Conservation (phyloP, 1,140 invertebrate species). For the Asobara japonica region DNA sequence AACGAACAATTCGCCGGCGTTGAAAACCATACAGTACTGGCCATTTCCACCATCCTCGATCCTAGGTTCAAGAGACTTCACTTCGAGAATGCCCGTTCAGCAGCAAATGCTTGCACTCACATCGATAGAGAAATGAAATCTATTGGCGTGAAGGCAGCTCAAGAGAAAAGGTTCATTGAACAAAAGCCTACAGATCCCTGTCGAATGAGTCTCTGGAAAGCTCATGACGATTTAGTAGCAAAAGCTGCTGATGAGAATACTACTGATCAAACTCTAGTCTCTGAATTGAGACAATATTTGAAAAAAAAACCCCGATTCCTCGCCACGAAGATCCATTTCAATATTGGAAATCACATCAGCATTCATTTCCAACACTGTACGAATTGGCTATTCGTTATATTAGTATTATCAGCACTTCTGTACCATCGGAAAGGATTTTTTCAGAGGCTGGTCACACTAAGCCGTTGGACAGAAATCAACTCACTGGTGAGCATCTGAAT, state of each 20-base stretch:
- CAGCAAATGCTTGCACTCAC: background rate
- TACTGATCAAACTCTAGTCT: too few species aligned
- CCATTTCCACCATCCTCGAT: constrained; percentile 37
- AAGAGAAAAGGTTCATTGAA: too few species aligned
- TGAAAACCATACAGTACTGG: constrained; percentile 27
- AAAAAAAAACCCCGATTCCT: constrained; percentile 38
- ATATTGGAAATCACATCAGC: constrained; percentile 51
- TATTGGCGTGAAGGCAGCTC: too few species aligned
- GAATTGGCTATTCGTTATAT: constrained; percentile 51
- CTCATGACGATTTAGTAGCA: too few species aligned
- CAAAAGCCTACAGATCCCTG: too few species aligned
- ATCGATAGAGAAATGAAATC: constrained; percentile 19
- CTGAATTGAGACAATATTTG: too few species aligned
- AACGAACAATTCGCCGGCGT: constrained; percentile 22
- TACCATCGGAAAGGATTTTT: constrained; percentile 57
- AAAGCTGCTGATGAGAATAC: too few species aligned
- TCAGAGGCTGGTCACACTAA: constrained; percentile 52
- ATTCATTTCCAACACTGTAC: constrained; percentile 48
- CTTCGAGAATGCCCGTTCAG: constrained; percentile 3
- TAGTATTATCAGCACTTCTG: constrained; percentile 52
- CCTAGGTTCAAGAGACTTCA: constrained; percentile 41
- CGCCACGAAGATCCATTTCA: constrained; percentile 52
- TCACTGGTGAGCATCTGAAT: constrained; percentile 30
- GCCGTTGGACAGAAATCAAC: constrained; percentile 25
- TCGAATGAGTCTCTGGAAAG: too few species aligned